phyloP scores from a whole-genome alignment of 2,888 invertebrate genomes.

The Terebella lapidaria region DNA sequence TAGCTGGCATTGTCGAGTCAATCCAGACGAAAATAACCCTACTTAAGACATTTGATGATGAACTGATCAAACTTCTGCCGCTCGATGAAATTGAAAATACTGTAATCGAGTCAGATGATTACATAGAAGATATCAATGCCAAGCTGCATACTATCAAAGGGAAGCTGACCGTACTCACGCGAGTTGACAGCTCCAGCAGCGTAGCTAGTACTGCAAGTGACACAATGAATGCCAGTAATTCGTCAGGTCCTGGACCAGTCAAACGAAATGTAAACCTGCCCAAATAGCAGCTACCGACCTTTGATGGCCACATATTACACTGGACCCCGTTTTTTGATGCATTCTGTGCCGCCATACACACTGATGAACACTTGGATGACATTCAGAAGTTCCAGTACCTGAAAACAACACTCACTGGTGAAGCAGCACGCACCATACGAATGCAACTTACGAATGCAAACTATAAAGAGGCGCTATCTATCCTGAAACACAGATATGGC shows the following conservation, averaged over 20 bases:
- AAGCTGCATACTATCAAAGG: too few species aligned
- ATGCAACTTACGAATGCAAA: not conserved
- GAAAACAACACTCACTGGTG: not conserved
- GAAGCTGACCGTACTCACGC: too few species aligned
- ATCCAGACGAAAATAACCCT: not conserved
- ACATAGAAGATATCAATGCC: not conserved
- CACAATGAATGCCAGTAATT: not conserved
- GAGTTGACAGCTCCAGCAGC: not conserved
- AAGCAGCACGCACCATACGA: not conserved
- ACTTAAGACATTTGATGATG: not conserved
- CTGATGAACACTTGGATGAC: not conserved
- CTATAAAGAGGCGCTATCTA: not conserved
- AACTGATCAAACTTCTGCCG: not conserved
- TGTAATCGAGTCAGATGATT: not conserved
- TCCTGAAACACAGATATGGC: not conserved
- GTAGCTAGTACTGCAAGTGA: not conserved
- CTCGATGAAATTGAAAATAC: not conserved
- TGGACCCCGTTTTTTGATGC: not conserved
- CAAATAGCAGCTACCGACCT: not conserved
- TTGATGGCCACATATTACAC: not conserved
- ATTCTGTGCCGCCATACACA: not conserved
- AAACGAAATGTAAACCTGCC: not conserved
- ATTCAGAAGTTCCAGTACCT: constrained; percentile 1
- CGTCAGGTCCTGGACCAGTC: not conserved
- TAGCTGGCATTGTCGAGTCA: not conserved